Evolutionary conservation across 2,797 vertebrate genomes (phyloP).

Genomic region (Myotis findleyi): DNA sequence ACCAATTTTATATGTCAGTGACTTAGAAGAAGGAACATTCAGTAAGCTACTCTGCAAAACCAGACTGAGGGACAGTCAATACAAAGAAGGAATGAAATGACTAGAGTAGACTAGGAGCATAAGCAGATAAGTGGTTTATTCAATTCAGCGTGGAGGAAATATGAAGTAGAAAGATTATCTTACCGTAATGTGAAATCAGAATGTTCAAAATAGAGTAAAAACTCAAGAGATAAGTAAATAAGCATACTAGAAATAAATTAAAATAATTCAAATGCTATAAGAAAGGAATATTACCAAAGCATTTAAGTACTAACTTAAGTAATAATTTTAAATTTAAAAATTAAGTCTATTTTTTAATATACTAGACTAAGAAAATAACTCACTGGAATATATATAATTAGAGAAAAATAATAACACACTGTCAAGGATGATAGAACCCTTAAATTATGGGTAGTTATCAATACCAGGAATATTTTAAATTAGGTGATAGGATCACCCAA

Average conservation of each 20-base stretch:
- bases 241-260: neutral
- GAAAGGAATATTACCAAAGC: constrained; percentile 5
- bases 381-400: constrained; percentile 19
- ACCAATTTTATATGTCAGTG: constrained; percentile 71
- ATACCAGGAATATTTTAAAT: constrained; percentile 43
- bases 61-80: constrained; percentile 64
- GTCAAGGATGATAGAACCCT: neutral
- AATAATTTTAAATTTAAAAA: neutral
- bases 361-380: constrained; percentile 44
- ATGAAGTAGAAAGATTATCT: constrained; percentile 53
- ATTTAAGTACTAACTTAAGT: constrained; percentile 23
- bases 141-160: constrained; percentile 58
- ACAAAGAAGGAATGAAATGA: constrained; percentile 58
- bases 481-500: neutral
- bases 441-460: constrained; percentile 19
- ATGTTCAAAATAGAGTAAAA: constrained; percentile 17
- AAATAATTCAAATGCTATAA: constrained; percentile 46
- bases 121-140: constrained; percentile 68
- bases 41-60: constrained; percentile 71
- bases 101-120: constrained; percentile 24
- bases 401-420: neutral
- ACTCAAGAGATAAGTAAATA: neutral
- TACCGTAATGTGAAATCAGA: constrained; percentile 14
- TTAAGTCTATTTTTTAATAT: constrained; percentile 36
- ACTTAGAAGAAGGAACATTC: constrained; percentile 68